Percentiles rank a stretch among this genome's conserved stretches.
These are phyloP conservation scores for Luscinia megarhynchos DNA, from an alignment of 2,797 vertebrate species.

Conservation along the genomic window DNA sequence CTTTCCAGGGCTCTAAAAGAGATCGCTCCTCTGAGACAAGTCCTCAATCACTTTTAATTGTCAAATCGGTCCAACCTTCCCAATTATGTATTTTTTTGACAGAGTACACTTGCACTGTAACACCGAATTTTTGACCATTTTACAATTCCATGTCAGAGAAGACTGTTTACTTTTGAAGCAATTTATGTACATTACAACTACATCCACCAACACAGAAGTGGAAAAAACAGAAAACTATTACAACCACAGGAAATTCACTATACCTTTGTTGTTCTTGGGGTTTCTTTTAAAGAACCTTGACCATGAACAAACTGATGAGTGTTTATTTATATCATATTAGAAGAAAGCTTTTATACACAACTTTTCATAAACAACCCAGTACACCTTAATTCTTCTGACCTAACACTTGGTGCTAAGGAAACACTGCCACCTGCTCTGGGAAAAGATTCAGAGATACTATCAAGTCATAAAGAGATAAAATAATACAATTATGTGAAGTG, in stretches of 20 bases:
- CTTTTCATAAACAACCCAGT: not conserved
- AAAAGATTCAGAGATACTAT: not conserved
- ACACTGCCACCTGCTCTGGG: not conserved
- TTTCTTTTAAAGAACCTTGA: not conserved
- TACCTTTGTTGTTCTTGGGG: rapidly evolving
- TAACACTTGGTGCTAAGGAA: not conserved
- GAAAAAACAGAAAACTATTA: not conserved
- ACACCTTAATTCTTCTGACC: not conserved
- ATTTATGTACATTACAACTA: not conserved
- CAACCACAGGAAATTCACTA: not conserved
- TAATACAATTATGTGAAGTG: not conserved
- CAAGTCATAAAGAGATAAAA: slow-evolving; percentile 1
- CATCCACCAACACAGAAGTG: rapidly evolving
- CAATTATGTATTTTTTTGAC: not conserved
- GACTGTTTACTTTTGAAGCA: not conserved
- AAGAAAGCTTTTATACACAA: not conserved
- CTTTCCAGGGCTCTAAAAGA: not conserved
- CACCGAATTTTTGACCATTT: not conserved
- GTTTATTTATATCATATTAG: not conserved
- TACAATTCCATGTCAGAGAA: not conserved
- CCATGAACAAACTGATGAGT: not conserved
- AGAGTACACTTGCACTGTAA: not conserved
- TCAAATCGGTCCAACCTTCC: not conserved
- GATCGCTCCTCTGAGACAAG: not conserved
- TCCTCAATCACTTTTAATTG: not conserved